Conservation (phyloP, 2,888 invertebrate species). For the Andrena camellia region DNA sequence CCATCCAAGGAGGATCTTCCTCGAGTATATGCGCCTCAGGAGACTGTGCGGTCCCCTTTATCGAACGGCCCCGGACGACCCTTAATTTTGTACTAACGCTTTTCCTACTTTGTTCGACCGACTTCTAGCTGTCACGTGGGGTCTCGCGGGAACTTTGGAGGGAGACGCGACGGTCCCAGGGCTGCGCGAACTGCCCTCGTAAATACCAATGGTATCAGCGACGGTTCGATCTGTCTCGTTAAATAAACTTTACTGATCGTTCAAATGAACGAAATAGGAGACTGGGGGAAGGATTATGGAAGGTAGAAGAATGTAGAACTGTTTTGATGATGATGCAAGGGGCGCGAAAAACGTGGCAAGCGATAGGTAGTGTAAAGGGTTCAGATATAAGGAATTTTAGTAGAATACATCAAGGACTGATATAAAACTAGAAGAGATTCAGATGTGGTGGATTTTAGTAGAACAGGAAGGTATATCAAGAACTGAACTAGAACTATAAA, state of each 20-base stretch:
- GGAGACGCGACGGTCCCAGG: slow-evolving; percentile 19
- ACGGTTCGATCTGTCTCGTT: slow-evolving; percentile 17
- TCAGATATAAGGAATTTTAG: no score
- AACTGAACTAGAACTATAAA: no score
- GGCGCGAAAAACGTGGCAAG: no score
- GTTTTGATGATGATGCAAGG: not conserved
- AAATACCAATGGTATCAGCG: slow-evolving; percentile 38
- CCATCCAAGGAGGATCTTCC: slow-evolving; percentile 66
- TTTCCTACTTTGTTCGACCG: slow-evolving; percentile 60
- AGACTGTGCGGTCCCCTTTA: slow-evolving; percentile 68
- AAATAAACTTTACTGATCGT: not conserved
- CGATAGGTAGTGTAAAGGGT: no score
- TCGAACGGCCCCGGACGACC: slow-evolving; percentile 70
- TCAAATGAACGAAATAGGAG: not conserved
- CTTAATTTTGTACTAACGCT: slow-evolving; percentile 76
- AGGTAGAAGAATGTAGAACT: not conserved
- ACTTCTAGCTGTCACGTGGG: slow-evolving; percentile 58
- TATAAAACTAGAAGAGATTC: no score
- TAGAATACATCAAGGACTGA: no score
- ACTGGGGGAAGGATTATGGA: not conserved
- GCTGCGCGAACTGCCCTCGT: slow-evolving; percentile 1
- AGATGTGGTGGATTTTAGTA: no score
- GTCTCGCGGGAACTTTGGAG: slow-evolving; percentile 64
- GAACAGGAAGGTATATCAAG: no score
- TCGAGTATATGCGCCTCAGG: slow-evolving; percentile 77